Evolutionary conservation across 2,888 invertebrate species (phyloP), one percentile per base, ranked within the genome.

Genomic region (Drosophila lutescens): DNA sequence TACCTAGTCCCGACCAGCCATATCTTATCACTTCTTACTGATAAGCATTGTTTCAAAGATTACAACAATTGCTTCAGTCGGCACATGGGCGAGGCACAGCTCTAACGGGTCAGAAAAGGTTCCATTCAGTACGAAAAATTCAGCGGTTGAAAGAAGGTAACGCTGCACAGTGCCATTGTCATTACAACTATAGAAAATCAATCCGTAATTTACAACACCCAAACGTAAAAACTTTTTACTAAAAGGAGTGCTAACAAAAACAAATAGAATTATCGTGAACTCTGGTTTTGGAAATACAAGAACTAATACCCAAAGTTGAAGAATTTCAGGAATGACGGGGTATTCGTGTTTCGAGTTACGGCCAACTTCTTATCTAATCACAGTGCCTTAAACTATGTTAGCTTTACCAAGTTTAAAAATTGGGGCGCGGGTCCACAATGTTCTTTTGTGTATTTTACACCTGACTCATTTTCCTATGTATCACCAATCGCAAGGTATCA

Each of bases 81-180:
- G 41, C 50, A 50, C 53, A 49, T 70, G 75, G 85, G 85, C 60
- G 79, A 76, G 79, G 80, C 78, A 79, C 76, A 74, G 79, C 74
- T 76, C 74, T 59, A 79, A 57, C 70, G 43, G 20, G 53, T 32
- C 43, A 47, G 43, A 66, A 58, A 59, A 47, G 30, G 40, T 30
- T 56, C 32, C 43, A 62, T 23, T 81, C 77, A 90, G 89, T 89
- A 79, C 86, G 83, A 88, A 77, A 79, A 81, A 71, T 71, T 55
- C 63, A 80, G 76, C 89, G 86, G 87, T 88, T 88, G 86, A 74
- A 87, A 83, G 63, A 88, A 90, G 90, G 90, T 90, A 83, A 76
- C 41, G 20, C 62, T 23, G 60, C 49, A 67, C 38, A 62, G 49
- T 9, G 23, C 15, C 38, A 2, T 9, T 15, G 40, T 40, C 46